Evolutionary conservation across 2,888 invertebrate species (phyloP).

Genomic region (Colostygia pectinataria): DNA sequence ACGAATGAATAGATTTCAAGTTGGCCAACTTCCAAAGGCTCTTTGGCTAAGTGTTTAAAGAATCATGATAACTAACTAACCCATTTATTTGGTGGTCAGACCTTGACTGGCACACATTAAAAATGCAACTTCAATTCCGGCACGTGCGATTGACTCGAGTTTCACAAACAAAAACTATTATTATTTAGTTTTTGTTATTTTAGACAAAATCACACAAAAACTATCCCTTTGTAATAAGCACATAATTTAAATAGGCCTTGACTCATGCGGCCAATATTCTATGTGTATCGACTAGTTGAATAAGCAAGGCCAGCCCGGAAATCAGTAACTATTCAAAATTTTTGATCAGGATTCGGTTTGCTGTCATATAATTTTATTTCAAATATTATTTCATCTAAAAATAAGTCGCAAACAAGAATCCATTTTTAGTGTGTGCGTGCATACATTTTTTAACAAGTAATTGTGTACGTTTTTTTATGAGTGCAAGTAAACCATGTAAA

Average conservation of each 20-base stretch:
- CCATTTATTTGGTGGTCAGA: conserved; percentile 40
- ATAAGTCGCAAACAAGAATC: conserved; percentile 10
- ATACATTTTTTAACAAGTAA: conserved; percentile 33
- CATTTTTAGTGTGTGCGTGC: conserved; percentile 42
- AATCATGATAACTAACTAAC: conserved; percentile 43
- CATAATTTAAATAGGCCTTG: conserved; percentile 29
- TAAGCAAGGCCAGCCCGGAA: conserved; percentile 26
- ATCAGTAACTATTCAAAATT: conserved; percentile 19
- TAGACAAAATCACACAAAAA: conserved; percentile 6
- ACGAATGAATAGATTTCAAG: conserved; percentile 39
- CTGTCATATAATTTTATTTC: conserved; percentile 2
- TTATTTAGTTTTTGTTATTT: too few relatives aligned
- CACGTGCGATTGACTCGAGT: conserved; percentile 18
- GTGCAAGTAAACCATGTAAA: conserved; percentile 46
- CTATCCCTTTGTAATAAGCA: conserved; percentile 19
- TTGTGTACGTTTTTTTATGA: conserved; percentile 37
- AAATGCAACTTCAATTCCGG: conserved; percentile 34
- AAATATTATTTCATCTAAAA: background rate
- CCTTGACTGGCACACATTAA: conserved; percentile 53
- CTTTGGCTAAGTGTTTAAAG: conserved; percentile 48
- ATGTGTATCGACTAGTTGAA: conserved; percentile 28
- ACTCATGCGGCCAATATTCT: conserved; percentile 28
- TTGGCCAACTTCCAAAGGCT: conserved; percentile 62
- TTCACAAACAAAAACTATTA: conserved; percentile 15
- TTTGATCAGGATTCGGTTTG: conserved; percentile 5